Conservation (phyloP, 2,888 invertebrate species). For the Hoplodrina ambigua region DNA sequence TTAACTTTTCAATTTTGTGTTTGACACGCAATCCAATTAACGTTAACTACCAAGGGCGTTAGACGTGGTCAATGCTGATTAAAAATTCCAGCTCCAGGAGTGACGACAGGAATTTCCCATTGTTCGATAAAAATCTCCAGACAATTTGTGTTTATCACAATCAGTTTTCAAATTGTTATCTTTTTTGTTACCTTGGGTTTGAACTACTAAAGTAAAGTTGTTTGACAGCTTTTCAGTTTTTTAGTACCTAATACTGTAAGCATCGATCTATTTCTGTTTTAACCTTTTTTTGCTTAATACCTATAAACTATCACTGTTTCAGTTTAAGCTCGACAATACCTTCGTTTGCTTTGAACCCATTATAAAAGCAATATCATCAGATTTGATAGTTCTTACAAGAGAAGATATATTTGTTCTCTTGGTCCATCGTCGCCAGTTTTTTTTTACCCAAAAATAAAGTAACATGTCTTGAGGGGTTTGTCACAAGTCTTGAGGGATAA, state of each 20-base stretch:
- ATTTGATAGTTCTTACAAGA: conserved; percentile 5
- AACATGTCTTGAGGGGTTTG: conserved; percentile 1
- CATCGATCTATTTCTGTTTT: conserved; percentile 11
- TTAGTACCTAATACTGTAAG: background rate
- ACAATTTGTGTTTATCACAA: conserved; percentile 19
- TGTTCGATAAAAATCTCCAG: conserved; percentile 21
- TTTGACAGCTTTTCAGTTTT: background rate
- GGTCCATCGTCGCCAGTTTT: background rate
- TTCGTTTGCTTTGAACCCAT: conserved; percentile 19
- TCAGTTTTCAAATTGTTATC: conserved; percentile 6
- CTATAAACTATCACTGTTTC: conserved; percentile 15
- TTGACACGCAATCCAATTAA: conserved; percentile 47
- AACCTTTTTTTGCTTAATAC: conserved; percentile 14
- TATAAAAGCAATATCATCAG: conserved; percentile 11
- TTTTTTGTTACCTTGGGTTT: conserved; percentile 18
- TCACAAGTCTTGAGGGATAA: conserved; percentile 23
- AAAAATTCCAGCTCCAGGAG: conserved; percentile 37
- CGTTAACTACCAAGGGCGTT: conserved; percentile 16
- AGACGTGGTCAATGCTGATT: conserved; percentile 32
- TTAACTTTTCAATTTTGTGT: conserved; percentile 44
- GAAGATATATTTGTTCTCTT: background rate
- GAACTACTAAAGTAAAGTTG: background rate
- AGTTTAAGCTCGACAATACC: conserved; percentile 8
- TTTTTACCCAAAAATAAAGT: background rate
- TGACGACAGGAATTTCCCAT: conserved; percentile 1